Evolutionary conservation across 2,797 vertebrate species (phyloP).

Genomic region (Acropternis orthonyx): DNA sequence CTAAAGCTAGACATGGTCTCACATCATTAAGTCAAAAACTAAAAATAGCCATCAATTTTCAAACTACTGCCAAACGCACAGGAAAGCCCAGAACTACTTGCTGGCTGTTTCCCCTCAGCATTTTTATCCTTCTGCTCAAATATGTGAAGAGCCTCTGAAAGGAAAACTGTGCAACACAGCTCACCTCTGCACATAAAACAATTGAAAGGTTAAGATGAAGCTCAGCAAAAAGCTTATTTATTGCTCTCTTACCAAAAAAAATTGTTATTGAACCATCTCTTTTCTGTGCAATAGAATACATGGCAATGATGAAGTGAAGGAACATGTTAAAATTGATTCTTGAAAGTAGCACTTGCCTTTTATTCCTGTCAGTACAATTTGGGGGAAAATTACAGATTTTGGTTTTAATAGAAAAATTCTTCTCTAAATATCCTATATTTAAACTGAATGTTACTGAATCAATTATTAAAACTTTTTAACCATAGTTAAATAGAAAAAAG

Average conservation of each 20-base stretch:
- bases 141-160: background rate
- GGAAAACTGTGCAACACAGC: background rate
- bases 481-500: background rate
- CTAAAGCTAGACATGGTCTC: background rate
- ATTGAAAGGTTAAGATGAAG: background rate
- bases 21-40: background rate
- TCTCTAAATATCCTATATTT: background rate
- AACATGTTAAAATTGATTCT: background rate
- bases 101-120: background rate
- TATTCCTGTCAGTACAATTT: background rate
- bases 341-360: background rate
- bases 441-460: background rate
- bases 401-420: background rate
- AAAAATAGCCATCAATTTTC: background rate
- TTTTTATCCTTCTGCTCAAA: background rate
- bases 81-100: background rate
- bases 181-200: background rate
- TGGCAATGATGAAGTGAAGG: background rate
- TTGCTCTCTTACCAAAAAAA: background rate
- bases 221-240: background rate
- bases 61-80: background rate
- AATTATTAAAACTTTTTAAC: background rate
- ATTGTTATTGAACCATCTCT: background rate
- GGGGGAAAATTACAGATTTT: background rate
- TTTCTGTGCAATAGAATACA: background rate